Evolutionary conservation across 2,797 vertebrate species (phyloP), one percentile per base, ranked within the genome.

Genomic region (Leptoclinus maculatus): DNA sequence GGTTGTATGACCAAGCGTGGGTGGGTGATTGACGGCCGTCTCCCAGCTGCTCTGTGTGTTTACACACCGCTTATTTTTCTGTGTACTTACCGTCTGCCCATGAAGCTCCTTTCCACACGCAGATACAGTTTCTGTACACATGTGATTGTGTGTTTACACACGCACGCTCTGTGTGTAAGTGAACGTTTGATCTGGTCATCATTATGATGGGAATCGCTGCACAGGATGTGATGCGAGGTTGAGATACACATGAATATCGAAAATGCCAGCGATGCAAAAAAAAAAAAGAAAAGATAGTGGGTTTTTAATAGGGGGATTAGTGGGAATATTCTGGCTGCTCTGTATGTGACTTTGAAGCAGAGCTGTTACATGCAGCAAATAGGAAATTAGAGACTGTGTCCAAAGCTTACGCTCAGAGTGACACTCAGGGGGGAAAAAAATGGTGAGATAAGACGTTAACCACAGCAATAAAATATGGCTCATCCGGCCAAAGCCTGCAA

Each of bases 301-400:
- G 4, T 74, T 80, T 89, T 90, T 80, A 87, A 89, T 88, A 84
- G 63, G 70, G 56, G 82, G 88, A 93, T 93, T 92, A 92, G 80
- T 63, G 76, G 41, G 65, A 86, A 83, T 76, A 74, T 87, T 81
- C 70, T 71, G 75, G 45, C 68, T 74, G 54, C 73, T 79, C 74
- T 78, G 32, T 53, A 66, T 82, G 58, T 51, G 78, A 85, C 84
- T 88, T 83, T 86, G 78, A 91, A 80, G 79, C 72, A 39, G 66
- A 73, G 76, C 86, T 76, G 65, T 83, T 78, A 68, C 77, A 86
- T 72, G 71, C 67, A 80, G 73, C 82, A 87, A 92, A 88, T 84
- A 64, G 83, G 72, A 88, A 89, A 80, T 87, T 81, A 79, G 65
- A 85, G 58, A 70, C 51, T 68, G 25, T 78, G 80, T 82, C 81